Conservation (phyloP, 2,113 vertebrate genomes). For the Strigops habroptila region DNA sequence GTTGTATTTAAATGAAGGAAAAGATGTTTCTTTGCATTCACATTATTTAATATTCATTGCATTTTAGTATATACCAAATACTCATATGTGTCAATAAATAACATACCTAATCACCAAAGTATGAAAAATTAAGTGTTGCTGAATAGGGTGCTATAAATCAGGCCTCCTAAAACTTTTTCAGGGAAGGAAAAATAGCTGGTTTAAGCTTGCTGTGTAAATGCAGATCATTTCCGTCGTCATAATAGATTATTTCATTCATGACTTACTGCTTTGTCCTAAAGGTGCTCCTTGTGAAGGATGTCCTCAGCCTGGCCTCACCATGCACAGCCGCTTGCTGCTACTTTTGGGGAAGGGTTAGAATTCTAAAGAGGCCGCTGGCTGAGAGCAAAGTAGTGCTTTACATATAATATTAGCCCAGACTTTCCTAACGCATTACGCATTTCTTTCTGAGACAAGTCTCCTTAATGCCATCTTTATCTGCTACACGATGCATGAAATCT, state of each 20-base stretch:
- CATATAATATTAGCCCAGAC: slow-evolving; percentile 48
- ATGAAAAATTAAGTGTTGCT: slow-evolving; percentile 31
- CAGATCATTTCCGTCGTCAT: background rate
- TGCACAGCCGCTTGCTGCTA: background rate
- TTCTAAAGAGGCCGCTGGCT: slow-evolving; percentile 24
- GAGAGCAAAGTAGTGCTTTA: slow-evolving; percentile 43
- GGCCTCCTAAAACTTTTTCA: slow-evolving; percentile 9
- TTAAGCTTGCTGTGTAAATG: background rate
- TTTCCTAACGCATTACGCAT: slow-evolving; percentile 28
- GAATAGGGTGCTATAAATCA: slow-evolving; percentile 43
- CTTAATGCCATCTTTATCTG: slow-evolving; percentile 93
- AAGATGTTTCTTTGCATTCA: slow-evolving; percentile 38
- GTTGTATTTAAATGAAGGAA: slow-evolving; percentile 57
- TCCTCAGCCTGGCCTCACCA: background rate
- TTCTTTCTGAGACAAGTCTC: slow-evolving; percentile 67
- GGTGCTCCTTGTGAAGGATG: background rate
- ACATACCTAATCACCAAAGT: slow-evolving; percentile 45
- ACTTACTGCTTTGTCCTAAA: slow-evolving; percentile 27
- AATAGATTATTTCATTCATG: slow-evolving; percentile 16
- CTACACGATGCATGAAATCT: slow-evolving; percentile 97
- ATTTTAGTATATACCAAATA: slow-evolving; percentile 55
- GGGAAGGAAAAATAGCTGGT: slow-evolving; percentile 16
- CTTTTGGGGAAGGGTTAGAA: slow-evolving; percentile 28
- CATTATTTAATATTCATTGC: slow-evolving; percentile 58
- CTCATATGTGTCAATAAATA: slow-evolving; percentile 55